These are phyloP conservation scores for Bungarus multicinctus DNA, from an alignment of 2,113 vertebrate genomes.

Conservation along the genomic window DNA sequence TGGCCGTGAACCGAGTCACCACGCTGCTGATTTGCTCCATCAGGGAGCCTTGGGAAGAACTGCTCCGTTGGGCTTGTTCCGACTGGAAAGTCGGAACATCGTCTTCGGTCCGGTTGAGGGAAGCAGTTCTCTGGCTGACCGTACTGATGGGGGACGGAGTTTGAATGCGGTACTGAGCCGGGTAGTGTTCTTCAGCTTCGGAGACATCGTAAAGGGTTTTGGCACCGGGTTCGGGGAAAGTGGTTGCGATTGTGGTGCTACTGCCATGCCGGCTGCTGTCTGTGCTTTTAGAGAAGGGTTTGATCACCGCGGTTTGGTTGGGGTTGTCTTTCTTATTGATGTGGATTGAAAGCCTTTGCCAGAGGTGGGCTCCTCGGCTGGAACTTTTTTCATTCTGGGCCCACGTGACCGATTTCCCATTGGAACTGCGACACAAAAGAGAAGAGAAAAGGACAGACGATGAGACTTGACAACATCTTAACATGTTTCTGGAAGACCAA, in stretches of 20 bases:
- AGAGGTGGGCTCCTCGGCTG: conserved; percentile 89
- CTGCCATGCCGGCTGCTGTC: conserved; percentile 74
- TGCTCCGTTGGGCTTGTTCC: conserved; percentile 76
- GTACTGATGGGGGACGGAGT: conserved; percentile 93
- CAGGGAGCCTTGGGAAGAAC: conserved; percentile 82
- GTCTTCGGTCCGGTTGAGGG: conserved; percentile 76
- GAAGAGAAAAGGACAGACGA: not conserved
- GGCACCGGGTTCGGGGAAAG: conserved; percentile 72
- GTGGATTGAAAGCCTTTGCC: conserved; percentile 93
- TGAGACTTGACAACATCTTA: not conserved
- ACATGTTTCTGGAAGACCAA: not conserved
- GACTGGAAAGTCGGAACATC: conserved; percentile 76
- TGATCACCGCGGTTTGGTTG: conserved; percentile 97
- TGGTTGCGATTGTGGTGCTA: conserved; percentile 55
- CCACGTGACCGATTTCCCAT: conserved; percentile 97
- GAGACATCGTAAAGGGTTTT: conserved; percentile 86
- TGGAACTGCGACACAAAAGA: conserved; percentile 77
- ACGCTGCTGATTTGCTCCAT: conserved; percentile 99
- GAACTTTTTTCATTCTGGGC: conserved; percentile 88
- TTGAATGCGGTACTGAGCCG: conserved; percentile 77
- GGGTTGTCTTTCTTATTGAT: conserved; percentile 94
- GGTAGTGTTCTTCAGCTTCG: conserved; percentile 83
- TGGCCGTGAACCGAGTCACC: conserved; percentile 96
- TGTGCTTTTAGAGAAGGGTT: conserved; percentile 91
- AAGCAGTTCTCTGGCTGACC: conserved; percentile 80